Evolutionary conservation across 37 sponge, comb jelly and placozoan genomes (phyloP), one percentile per base, ranked within the genome.

Genomic region (Chondrosia reniformis): DNA sequence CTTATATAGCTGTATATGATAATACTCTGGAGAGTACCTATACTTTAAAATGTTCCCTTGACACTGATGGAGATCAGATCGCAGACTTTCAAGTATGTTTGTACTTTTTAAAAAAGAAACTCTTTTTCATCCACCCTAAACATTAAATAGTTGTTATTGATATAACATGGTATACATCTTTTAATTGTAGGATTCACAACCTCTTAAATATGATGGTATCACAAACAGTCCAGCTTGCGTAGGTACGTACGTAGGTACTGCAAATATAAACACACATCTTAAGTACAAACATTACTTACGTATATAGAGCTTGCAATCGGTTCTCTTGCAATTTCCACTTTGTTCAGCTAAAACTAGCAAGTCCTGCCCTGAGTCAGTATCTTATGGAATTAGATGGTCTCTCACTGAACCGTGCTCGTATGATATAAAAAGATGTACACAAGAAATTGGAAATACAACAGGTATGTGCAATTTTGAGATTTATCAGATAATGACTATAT

Each of bases 21-120:
- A n/a, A n/a, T n/a, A n/a, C n/a, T n/a, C n/a, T n/a, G n/a, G n/a
- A n/a, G n/a, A n/a, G n/a, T n/a, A n/a, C n/a, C n/a, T n/a, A n/a
- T n/a, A n/a, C n/a, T n/a, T n/a, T n/a, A 40, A 21, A 69, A 2
- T 69, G 72, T 25, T 69, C 72, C 3, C 42, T 69, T 41, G 72
- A 69, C 43, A 69, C 72, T 42, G 72, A 69, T 6, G 72, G 72
- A 8, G 72, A 69, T 39, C 24, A 22, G 6, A 69, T 40, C 21
- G 44, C 72, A 34, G 72, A 69, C 43, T 69, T 39, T 25, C 25
- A 28, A 36, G 66, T 64, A 64, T 31, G 31, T 64, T 31, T 24
- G 63, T 15, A 49, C 10, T 49, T 15, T 15, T 19, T 49, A 19
- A 15, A 49, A 10, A 49, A 49, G 52, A n/a, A n/a, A n/a, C n/a